Evolutionary conservation across 2,797 vertebrate species (phyloP), one percentile per base, ranked within the genome.

Genomic region (Rhinatrema bivittatum): DNA sequence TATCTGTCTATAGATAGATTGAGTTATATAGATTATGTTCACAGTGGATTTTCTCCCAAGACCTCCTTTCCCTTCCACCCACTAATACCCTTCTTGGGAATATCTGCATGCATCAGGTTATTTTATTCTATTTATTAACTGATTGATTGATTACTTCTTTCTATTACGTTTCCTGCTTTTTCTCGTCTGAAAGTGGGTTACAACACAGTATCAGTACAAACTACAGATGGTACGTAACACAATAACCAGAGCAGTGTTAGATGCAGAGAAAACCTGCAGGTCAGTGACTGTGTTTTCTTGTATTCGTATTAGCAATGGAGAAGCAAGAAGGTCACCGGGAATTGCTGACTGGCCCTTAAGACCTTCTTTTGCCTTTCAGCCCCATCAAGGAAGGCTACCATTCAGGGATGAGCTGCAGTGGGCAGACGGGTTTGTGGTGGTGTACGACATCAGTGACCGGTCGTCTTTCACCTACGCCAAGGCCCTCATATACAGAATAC

Each of bases 371-470:
- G 30, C 12, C 39, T 76, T 70, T 16, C 61, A 90, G 82, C 46
- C 65, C 0, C 79, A 72, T 32, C 79, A 53, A 27, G 72, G 78
- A 20, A 88, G 82, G 51, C 68, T 74, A 8, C 74, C 72, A 23
- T 66, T 89, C 27, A 65, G 72, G 1, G 74, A 86, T 0, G 81
- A 90, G 41, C 78, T 90, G 26, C 85, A 83, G 7, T 89, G 89
- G 87, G 88, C 88, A 2, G 87, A 94, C 7, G 90, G 86, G 6
- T 90, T 93, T 49, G 60, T 93, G 31, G 64, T 93, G 13, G 84
- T 92, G 25, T 94, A 91, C 0, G 88, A 91, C 62, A 91, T 94
- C 71, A 91, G 85, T 5, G 74, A 91, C 63, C 78, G 75, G 24
- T 74, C 89, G 5, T 92, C 90, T 0, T 91, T 93, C 60, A 71